Conservation (phyloP, 1,140 invertebrate genomes). For the Drusus annulatus region DNA sequence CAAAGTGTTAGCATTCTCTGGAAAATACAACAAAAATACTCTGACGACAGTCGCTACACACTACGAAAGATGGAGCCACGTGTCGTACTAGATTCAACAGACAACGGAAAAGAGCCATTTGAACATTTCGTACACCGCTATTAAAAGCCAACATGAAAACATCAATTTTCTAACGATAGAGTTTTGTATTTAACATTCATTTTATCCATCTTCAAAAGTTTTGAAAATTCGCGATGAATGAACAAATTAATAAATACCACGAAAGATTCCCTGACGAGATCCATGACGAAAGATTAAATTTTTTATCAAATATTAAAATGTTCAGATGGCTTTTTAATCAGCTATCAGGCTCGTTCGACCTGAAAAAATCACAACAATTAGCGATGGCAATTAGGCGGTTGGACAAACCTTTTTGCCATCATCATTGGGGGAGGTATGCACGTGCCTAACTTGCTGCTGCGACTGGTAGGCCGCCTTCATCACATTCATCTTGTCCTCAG, state of each 20-base stretch:
- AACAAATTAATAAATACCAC: too few species aligned
- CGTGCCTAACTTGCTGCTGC: neutral
- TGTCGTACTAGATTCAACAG: too few species aligned
- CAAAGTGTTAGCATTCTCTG: conserved; percentile 77
- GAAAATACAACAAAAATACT: conserved; percentile 56
- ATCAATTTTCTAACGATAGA: too few species aligned
- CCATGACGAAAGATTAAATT: neutral
- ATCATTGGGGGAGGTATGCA: conserved; percentile 6
- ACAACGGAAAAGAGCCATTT: neutral
- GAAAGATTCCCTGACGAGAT: too few species aligned
- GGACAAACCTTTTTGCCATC: conserved; percentile 18
- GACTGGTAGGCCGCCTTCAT: neutral
- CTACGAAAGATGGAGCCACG: neutral
- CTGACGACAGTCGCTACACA: neutral
- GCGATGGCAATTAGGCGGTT: conserved; percentile 5
- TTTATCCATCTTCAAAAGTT: too few species aligned
- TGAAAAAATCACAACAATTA: neutral
- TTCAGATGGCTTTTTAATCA: conserved; percentile 2
- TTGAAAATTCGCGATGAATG: too few species aligned
- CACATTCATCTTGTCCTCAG: neutral
- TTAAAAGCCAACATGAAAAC: neutral
- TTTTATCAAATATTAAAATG: neutral
- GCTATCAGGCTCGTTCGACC: neutral
- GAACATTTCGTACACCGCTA: neutral
- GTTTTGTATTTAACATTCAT: too few species aligned